Evolutionary conservation across 1,140 invertebrate genomes (phyloP), one percentile per base, ranked within the genome.

Genomic region (Solen grandis): DNA sequence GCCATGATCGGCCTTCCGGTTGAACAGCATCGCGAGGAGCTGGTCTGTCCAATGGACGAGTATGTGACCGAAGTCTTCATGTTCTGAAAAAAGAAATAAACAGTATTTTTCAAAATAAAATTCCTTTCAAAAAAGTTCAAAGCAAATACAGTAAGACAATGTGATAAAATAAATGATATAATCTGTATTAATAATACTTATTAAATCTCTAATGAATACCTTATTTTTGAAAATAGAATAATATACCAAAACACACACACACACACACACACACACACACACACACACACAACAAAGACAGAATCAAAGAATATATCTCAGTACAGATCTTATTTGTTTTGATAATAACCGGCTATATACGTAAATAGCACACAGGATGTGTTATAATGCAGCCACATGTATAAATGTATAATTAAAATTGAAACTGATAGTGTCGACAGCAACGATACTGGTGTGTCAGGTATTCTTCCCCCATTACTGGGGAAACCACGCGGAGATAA

Each of bases 1-100:
- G 63, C 54, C 50, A 78, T 10, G n/a, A 78, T 36, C 13, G 75
- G 63, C 25, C 66, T 50, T 68, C 65, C 63, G 25, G 52, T 78
- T 13, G 31, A 46, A 50, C 75, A 78, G 31, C 75, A 78, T 16
- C 46, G 52, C 13, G 50, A 3, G 8, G n/a, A n/a, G 13, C 22
- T 14, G 5, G 1, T 59, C 22, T 38, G 60, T 4, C 5, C n/a
- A 4, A 55, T 33, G 10, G 46, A 5, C 8, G 35, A 35, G 52
- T 27, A 78, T 22, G 27, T 36, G 19, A 62, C 36, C 25, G 75
- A 38, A 27, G 63, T n/a, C 33, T 54, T 69, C 75, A 78, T 78
- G 8, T 13, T 60, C 70, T 74, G 50, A 59, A 73, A 73, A 29
- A 14, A 59, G 3, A 33, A 50, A 25, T 25, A 36, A 46, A 50